Conservation (phyloP, 2,113 vertebrate species). For the Protobothrops mucrosquamatus region DNA sequence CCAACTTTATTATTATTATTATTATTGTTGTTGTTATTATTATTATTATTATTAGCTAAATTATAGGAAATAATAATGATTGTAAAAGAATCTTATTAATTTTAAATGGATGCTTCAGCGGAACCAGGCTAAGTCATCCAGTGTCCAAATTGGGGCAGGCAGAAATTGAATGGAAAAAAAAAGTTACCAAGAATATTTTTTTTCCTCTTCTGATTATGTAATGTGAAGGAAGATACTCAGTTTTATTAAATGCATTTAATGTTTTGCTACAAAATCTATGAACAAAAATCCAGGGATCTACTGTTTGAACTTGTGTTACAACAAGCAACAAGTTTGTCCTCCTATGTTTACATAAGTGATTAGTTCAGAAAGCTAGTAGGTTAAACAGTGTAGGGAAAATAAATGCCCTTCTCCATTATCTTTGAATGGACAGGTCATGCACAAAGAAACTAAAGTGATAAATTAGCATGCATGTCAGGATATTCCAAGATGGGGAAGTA, state of each 20-base stretch:
- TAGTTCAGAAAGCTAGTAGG: background rate
- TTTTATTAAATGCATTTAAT: background rate
- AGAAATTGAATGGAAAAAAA: too few species aligned
- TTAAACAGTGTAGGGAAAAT: background rate
- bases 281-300: background rate
- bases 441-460: background rate
- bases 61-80: too few species aligned
- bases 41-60: too few species aligned
- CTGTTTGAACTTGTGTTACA: background rate
- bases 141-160: too few species aligned
- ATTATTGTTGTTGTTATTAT: too few species aligned
- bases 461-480: background rate
- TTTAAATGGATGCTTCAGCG: too few species aligned
- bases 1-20: too few species aligned
- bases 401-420: background rate
- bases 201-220: background rate
- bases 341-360: background rate
- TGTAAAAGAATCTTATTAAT: too few species aligned
- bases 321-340: background rate
- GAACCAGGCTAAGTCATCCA: too few species aligned
- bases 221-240: background rate
- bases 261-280: background rate
- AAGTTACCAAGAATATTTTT: background rate
- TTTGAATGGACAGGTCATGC: background rate
- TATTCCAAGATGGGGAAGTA: background rate